Evolutionary conservation across 2,888 invertebrate species (phyloP), one percentile per base, ranked within the genome.

Genomic region (Pollenia angustigena): DNA sequence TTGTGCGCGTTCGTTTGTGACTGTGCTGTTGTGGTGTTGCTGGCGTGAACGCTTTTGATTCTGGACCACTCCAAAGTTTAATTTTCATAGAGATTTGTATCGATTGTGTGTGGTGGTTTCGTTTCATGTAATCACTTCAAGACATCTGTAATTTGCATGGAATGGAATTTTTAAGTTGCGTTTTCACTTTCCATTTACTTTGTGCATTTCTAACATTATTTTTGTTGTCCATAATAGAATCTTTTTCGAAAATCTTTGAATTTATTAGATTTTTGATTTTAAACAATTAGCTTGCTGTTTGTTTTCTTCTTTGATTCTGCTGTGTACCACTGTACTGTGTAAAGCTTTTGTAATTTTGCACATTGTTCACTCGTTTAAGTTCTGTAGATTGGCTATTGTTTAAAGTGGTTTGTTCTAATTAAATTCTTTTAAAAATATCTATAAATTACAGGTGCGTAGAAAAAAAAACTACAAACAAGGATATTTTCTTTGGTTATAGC

Each of bases 341-440:
- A 81, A 81, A 81, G 60, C 72, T 87, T 85, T 81, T 78, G 81
- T 84, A 84, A 84, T 87, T 87, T 87, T 87, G 84, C 87, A 84
- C 84, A 84, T 87, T 87, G 78, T 87, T 81, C 84, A 81, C 69
- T 81, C 50, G 72, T 78, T 87, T 87, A 87, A 87, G 84, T 87
- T 87, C 52, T 78, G 54, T 74, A 78, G 84, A 84, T 87, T 75
- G 87, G 52, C 84, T 74, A 81, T 87, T 84, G 78, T 64, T 87
- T 78, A 74, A 84, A 87, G 87, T 87, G 80, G 56, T 78, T 81
- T 81, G 87, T 69, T 87, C 87, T 76, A 87, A 64, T 84, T 87
- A 81, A 62, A 62, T 68, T 72, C n/a, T 44, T 79, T 82, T 58
- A 10, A 68, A 78, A 23, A 82, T 72, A 72, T 78, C 50, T 79